Base-by-base conservation (phyloP, 2,888 invertebrate species). In the Tuberolachnus salignus region DNA sequence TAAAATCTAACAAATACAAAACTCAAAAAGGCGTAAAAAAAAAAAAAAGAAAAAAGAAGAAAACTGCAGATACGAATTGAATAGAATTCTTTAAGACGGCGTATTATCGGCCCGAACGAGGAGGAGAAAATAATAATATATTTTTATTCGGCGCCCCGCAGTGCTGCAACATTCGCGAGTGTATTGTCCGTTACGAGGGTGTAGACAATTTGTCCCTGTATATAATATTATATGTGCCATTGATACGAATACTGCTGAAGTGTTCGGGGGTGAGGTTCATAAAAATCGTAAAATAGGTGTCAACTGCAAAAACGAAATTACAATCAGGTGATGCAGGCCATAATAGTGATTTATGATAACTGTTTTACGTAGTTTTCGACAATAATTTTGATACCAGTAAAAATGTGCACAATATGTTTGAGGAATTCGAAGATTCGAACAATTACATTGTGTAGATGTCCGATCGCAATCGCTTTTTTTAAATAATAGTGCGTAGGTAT, bases 31-130 rank as follows among this genome's bases (percentile, higher is more conserved):
- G 74, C 53, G 74, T 64, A 55, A 55, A 74, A 74, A 74, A 53
- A 55, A 51, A 67, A 64, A 70, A 66, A 66, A 74, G 64, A 74
- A 69, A 55, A 51, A 69, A 42, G 55, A 16, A 46, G 66, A 44
- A 63, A 42, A 49, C 61, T 51, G 49, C 44, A 73, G 34, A 55
- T 55, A 53, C 42, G 23, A 46, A 46, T 55, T 66, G 75, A 75
- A 75, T 55, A 75, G 75, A 75, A 75, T 75, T 75, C 75, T 75
- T 75, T 75, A 75, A 66, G 75, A 55, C 66, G 46, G 46, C 66
- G 55, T 66, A 66, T 75, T 75, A 75, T 66, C 57, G 10, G n/a
- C 51, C 23, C 19, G 1, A 53, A 46, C 26, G 46, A 26, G n/a
- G 57, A 74, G 73, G 73, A 66, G 66, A 66, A 75, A 66, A 75